These are phyloP conservation scores for Poeciliopsis paucimaculata DNA, from an alignment of 2,797 vertebrate species.

Conservation along the genomic window DNA sequence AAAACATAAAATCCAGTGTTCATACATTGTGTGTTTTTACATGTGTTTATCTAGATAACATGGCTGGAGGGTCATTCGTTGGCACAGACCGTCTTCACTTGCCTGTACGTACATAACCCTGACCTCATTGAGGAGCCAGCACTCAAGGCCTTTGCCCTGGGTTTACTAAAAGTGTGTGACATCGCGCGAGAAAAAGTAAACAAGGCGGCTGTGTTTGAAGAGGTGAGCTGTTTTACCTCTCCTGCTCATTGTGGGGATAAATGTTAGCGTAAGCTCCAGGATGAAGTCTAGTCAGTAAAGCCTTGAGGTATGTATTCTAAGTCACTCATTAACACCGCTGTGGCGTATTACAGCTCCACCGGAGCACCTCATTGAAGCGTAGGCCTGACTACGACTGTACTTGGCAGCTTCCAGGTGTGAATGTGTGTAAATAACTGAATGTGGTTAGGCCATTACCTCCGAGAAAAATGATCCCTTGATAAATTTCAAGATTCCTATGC, in stretches of 20 bases:
- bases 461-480: not conserved
- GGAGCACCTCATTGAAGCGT: not conserved
- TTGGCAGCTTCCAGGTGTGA: conserved; percentile 17
- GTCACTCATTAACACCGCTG: not conserved
- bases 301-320: not conserved
- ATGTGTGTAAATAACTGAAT: conserved; percentile 6
- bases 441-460: conserved; percentile 1
- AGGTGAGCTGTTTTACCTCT: conserved; percentile 79
- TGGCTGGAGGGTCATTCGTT: conserved; percentile 98
- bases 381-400: not conserved
- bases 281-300: not conserved
- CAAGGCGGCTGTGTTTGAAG: conserved; percentile 98
- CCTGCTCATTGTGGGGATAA: not conserved
- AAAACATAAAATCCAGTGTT: not conserved
- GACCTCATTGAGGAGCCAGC: conserved; percentile 97
- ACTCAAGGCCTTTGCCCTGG: conserved; percentile 96
- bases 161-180: conserved; percentile 97
- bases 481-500: not conserved
- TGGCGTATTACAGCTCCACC: not conserved
- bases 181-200: conserved; percentile 98
- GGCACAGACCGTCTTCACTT: conserved; percentile 98
- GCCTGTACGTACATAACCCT: conserved; percentile 97
- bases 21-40: conserved; percentile 7
- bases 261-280: not conserved
- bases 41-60: conserved; percentile 85